Evolutionary conservation across 2,888 invertebrate species (phyloP).

Genomic region (Rhyacophila evoluta): DNA sequence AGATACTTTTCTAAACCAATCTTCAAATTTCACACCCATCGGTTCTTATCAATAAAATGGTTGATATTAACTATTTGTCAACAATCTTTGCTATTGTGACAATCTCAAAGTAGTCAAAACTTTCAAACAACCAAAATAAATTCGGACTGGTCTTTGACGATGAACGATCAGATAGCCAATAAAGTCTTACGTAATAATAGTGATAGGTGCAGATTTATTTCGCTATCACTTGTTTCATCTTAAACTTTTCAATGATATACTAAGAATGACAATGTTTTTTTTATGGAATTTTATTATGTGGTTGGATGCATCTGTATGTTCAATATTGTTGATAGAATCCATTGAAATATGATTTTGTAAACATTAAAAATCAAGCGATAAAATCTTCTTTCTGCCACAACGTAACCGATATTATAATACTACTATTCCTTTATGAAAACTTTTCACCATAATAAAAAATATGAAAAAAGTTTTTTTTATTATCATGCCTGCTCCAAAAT

Average conservation of each 20-base stretch:
- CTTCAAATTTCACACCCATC: slow-evolving; percentile 43
- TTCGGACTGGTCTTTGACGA: background rate
- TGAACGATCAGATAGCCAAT: background rate
- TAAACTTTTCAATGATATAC: background rate
- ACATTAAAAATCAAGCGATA: background rate
- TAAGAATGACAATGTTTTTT: background rate
- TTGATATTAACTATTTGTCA: slow-evolving; percentile 35
- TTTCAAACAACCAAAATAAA: background rate
- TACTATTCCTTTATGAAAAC: too few species aligned
- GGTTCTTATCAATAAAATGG: slow-evolving; percentile 32
- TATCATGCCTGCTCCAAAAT: too few species aligned
- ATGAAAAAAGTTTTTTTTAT: too few species aligned
- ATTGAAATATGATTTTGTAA: background rate
- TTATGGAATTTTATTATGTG: background rate
- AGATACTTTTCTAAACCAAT: background rate
- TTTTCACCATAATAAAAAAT: too few species aligned
- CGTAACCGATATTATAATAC: background rate
- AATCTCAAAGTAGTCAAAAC: background rate
- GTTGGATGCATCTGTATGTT: background rate
- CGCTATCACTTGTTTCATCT: slow-evolving; percentile 1
- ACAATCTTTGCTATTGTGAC: background rate
- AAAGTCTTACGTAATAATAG: background rate
- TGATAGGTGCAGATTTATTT: background rate
- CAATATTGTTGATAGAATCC: background rate
- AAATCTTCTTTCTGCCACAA: background rate